Conservation (phyloP, 1,140 invertebrate species). For the Heliconius eleuchia region DNA sequence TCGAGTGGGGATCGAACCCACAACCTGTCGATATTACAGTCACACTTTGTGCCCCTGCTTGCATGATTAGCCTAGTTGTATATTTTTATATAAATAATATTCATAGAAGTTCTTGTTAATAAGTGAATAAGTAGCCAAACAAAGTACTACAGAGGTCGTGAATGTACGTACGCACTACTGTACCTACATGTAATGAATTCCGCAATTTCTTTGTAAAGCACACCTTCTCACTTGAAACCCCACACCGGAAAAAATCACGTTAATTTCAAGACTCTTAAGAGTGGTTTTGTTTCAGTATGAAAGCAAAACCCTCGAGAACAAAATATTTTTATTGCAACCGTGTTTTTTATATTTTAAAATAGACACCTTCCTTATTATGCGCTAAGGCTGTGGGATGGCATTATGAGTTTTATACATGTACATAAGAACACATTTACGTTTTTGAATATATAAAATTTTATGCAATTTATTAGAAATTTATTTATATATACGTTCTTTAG, state of each 20-base stretch:
- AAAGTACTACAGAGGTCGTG: constrained; percentile 21
- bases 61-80: too few species aligned
- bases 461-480: too few species aligned
- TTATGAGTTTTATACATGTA: not conserved
- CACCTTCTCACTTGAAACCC: constrained; percentile 53
- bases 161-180: constrained; percentile 16
- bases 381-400: not conserved
- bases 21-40: too few species aligned
- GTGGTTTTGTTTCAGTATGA: constrained; percentile 23
- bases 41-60: too few species aligned
- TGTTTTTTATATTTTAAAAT: constrained; percentile 9
- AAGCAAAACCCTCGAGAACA: constrained; percentile 13
- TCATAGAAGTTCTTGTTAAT: not conserved
- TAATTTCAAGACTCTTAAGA: constrained; percentile 27
- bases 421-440: not conserved
- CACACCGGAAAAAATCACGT: constrained; percentile 27
- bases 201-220: constrained; percentile 49
- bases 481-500: too few species aligned
- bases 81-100: too few species aligned
- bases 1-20: too few species aligned
- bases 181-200: constrained; percentile 51
- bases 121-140: not conserved
- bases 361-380: constrained; percentile 1
- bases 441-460: too few species aligned
- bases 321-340: constrained; percentile 9